These are phyloP conservation scores for Palythoa grandiflora DNA, from an alignment of 92 coral and sea anemone species.

Conservation along the genomic window DNA sequence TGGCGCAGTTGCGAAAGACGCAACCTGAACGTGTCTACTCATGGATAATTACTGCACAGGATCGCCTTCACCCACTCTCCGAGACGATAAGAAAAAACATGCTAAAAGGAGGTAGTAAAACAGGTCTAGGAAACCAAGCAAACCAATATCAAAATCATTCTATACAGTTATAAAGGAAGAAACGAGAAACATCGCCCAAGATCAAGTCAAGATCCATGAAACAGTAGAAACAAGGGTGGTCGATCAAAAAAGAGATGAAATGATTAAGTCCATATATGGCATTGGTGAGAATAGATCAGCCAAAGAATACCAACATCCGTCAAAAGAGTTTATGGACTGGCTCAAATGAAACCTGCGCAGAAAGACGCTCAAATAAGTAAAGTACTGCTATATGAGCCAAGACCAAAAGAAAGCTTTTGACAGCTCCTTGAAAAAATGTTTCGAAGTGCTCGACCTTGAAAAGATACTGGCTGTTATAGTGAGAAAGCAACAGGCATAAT, in stretches of 20 bases:
- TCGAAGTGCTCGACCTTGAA: too few relatives aligned
- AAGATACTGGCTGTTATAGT: too few relatives aligned
- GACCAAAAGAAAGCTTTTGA: too few relatives aligned
- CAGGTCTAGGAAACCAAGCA: background rate
- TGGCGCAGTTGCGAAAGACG: background rate
- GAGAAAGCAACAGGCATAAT: too few relatives aligned
- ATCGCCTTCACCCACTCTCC: background rate
- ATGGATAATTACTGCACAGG: too few relatives aligned
- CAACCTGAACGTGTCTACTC: background rate
- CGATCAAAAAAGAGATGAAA: too few relatives aligned
- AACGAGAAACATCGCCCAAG: too few relatives aligned
- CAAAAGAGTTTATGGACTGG: background rate
- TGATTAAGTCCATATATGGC: too few relatives aligned
- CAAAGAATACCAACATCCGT: background rate
- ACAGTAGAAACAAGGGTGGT: too few relatives aligned
- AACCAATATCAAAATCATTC: background rate
- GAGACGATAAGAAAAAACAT: background rate
- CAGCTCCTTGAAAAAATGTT: too few relatives aligned
- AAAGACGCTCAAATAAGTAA: background rate
- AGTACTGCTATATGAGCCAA: background rate
- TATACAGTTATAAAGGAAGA: too few relatives aligned
- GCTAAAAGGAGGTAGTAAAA: background rate
- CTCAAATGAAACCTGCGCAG: background rate
- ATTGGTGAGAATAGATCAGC: background rate
- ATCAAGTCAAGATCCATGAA: too few relatives aligned